phyloP scores from a whole-genome alignment of 2,888 invertebrate genomes.

The Agriotes lineatus region DNA sequence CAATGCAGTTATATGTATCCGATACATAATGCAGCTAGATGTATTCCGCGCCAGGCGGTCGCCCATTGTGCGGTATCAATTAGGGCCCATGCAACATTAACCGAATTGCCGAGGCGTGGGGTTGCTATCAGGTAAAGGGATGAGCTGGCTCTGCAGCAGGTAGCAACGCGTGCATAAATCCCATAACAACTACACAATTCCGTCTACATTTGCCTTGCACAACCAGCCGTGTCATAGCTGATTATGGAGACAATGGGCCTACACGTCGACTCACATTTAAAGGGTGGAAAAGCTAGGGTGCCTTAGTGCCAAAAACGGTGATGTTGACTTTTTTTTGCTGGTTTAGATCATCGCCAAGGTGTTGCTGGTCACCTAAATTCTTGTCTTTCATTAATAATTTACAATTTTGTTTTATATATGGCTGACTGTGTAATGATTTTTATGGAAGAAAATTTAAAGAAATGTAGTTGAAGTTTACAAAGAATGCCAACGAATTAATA shows the following conservation, averaged over 20 bases:
- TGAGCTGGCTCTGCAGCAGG: constrained; percentile 6
- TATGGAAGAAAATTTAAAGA: too few relatives aligned
- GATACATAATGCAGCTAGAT: constrained; percentile 23
- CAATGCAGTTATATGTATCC: constrained; percentile 22
- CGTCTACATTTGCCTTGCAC: constrained; percentile 3
- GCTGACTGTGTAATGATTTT: too few relatives aligned
- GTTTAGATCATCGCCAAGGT: too few relatives aligned
- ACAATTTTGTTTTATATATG: too few relatives aligned
- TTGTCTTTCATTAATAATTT: too few relatives aligned
- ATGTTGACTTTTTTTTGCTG: too few relatives aligned
- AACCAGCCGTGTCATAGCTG: background rate
- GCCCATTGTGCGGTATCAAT: constrained; percentile 35
- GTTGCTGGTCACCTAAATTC: too few relatives aligned
- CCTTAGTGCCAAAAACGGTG: too few relatives aligned
- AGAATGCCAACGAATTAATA: too few relatives aligned
- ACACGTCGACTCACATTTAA: background rate
- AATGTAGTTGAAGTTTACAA: too few relatives aligned
- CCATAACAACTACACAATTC: background rate
- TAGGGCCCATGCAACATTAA: constrained; percentile 39
- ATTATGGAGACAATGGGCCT: background rate
- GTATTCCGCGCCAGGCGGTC: constrained; percentile 20
- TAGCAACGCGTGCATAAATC: background rate
- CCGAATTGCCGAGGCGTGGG: constrained; percentile 26
- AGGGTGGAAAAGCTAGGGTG: too few relatives aligned
- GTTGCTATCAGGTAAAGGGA: constrained; percentile 22